These are phyloP conservation scores for Numenius phaeopus DNA, from an alignment of 2,797 vertebrate species.

Conservation along the genomic window DNA sequence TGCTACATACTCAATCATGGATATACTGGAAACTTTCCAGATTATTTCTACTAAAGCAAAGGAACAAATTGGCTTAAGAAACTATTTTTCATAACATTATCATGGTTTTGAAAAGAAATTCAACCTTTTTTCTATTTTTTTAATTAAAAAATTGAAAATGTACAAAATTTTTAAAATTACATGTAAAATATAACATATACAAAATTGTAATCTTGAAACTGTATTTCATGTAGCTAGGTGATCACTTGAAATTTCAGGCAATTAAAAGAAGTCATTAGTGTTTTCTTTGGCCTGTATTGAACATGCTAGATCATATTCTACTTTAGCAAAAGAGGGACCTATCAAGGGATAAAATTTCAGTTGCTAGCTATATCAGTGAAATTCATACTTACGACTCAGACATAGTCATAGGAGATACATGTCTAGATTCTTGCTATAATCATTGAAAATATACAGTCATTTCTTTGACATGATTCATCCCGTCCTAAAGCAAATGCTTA, in stretches of 20 bases:
- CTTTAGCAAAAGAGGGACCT: neutral
- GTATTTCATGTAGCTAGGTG: neutral
- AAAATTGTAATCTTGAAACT: neutral
- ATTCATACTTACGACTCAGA: neutral
- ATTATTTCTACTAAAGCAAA: neutral
- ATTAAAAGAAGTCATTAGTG: neutral
- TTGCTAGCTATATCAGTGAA: neutral
- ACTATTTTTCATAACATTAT: neutral
- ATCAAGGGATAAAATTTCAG: neutral
- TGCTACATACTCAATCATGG: neutral
- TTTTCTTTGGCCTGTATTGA: neutral
- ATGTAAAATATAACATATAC: neutral
- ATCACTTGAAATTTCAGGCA: neutral
- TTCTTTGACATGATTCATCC: conserved; percentile 36
- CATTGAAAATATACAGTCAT: neutral
- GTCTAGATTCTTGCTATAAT: neutral
- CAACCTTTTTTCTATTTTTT: neutral
- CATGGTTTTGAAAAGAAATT: neutral
- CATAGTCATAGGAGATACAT: neutral
- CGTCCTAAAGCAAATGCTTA: neutral
- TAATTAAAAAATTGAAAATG: neutral
- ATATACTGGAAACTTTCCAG: neutral
- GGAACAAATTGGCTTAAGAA: neutral
- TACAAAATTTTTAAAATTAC: neutral
- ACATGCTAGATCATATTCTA: neutral